Percentiles rank a stretch among this genome's conserved stretches.
phyloP scores from a whole-genome alignment of 1,140 invertebrate genomes.

The Venturia canescens region DNA sequence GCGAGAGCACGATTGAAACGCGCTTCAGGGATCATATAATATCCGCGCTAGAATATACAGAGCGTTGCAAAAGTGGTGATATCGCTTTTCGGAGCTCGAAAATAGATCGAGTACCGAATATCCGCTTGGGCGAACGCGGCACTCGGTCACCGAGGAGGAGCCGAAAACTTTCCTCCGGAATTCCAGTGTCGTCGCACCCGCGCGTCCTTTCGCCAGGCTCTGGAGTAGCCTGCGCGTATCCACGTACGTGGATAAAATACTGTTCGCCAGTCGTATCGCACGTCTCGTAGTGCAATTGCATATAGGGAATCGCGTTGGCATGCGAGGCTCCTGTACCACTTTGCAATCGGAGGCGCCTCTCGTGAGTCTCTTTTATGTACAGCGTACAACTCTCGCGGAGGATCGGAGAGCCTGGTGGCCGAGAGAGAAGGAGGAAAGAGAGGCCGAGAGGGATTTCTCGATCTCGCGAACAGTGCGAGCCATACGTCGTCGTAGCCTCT shows the following conservation, averaged over 20 bases:
- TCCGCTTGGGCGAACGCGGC: too few relatives aligned
- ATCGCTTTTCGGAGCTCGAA: too few relatives aligned
- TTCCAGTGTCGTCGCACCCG: too few relatives aligned
- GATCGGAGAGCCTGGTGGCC: background rate
- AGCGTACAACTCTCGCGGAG: background rate
- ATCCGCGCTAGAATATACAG: too few relatives aligned
- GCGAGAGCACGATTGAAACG: conserved; percentile 35
- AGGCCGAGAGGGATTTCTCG: conserved; percentile 1
- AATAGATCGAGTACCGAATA: too few relatives aligned
- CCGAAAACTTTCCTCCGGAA: too few relatives aligned
- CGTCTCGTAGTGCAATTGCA: conserved; percentile 37
- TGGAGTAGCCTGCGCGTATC: too few relatives aligned
- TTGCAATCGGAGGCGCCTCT: conserved; percentile 26
- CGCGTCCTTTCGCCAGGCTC: too few relatives aligned
- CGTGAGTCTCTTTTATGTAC: conserved; percentile 2
- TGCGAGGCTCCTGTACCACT: conserved; percentile 36
- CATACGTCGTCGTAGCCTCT: conserved; percentile 24
- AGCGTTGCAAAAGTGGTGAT: too few relatives aligned
- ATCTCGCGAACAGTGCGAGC: conserved; percentile 11
- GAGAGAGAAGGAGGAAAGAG: background rate
- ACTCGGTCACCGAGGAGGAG: too few relatives aligned
- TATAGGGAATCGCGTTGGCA: conserved; percentile 16
- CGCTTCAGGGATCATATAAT: background rate
- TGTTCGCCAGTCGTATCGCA: conserved; percentile 36
- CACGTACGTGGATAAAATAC: conserved; percentile 1